A percentile compares a stretch with the other conserved stretches of the same genome.
phyloP scores from a whole-genome alignment of 2,113 vertebrate species.

The Myanophis thanlyinensis region DNA sequence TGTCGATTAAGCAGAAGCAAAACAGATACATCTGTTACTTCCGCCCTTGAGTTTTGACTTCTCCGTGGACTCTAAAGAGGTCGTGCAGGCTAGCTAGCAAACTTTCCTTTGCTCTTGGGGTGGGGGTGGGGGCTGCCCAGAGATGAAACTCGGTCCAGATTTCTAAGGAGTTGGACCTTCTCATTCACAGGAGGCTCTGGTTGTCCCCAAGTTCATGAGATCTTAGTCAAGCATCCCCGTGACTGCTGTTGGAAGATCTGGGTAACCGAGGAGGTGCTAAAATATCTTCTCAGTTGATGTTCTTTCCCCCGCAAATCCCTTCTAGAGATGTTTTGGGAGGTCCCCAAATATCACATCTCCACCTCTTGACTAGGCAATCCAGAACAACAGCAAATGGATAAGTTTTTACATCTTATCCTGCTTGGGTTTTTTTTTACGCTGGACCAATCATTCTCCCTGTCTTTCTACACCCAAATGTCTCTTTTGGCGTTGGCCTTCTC shows the following conservation, averaged over 20 bases:
- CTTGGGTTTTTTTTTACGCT: background rate
- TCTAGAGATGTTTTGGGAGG: background rate
- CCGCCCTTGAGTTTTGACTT: background rate
- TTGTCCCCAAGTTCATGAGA: background rate
- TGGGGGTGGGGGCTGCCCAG: too few relatives aligned
- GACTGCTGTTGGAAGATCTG: background rate
- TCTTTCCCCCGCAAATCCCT: background rate
- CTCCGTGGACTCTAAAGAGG: background rate
- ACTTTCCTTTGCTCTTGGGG: background rate
- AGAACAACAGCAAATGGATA: background rate
- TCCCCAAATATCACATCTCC: background rate
- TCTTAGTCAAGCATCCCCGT: background rate
- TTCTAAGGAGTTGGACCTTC: background rate
- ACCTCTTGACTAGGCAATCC: background rate
- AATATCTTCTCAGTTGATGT: background rate
- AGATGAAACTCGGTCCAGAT: background rate
- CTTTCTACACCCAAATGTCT: conserved; percentile 25
- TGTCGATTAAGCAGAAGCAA: background rate
- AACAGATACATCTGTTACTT: too few relatives aligned
- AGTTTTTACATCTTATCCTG: background rate
- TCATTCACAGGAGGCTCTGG: background rate
- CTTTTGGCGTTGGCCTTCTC: conserved; percentile 39
- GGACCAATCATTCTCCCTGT: too few relatives aligned
- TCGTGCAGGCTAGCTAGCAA: background rate
- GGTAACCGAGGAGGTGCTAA: background rate